Conservation (phyloP, 2,797 vertebrate genomes). For the Falco biarmicus region DNA sequence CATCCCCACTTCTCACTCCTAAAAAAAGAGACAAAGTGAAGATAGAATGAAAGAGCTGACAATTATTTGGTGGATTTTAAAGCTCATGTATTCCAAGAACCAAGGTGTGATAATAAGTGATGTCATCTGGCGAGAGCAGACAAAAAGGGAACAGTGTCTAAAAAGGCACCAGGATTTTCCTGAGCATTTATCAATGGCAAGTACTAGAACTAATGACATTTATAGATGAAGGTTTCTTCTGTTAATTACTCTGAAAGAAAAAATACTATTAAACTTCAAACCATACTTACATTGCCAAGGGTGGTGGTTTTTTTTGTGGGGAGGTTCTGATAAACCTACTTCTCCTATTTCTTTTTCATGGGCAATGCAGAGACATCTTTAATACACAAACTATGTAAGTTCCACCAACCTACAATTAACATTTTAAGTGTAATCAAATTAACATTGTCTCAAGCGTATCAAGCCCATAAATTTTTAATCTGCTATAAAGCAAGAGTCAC, state of each 20-base stretch:
- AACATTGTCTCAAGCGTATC: not conserved
- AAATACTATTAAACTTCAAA: not conserved
- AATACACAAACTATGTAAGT: not conserved
- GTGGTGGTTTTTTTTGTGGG: accelerated
- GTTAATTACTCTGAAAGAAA: not conserved
- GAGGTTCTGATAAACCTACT: not conserved
- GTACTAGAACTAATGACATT: not conserved
- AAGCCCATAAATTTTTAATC: slow-evolving; percentile 32
- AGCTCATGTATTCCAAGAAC: not conserved
- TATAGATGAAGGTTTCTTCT: not conserved
- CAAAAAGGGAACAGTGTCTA: not conserved
- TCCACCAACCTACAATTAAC: not conserved
- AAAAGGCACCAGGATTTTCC: not conserved
- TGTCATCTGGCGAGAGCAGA: not conserved
- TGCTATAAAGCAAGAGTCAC: slow-evolving; percentile 22
- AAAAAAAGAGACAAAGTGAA: slow-evolving; percentile 43
- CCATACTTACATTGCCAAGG: not conserved
- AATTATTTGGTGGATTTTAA: not conserved
- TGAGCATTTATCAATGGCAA: not conserved
- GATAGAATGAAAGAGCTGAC: slow-evolving; percentile 48
- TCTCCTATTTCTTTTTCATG: not conserved
- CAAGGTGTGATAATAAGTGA: not conserved
- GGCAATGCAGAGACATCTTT: not conserved
- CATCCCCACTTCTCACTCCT: slow-evolving; percentile 27
- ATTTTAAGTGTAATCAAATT: slow-evolving; percentile 11